phyloP scores from a whole-genome alignment of 2,888 invertebrate species.

The Cosmia pyralina region DNA sequence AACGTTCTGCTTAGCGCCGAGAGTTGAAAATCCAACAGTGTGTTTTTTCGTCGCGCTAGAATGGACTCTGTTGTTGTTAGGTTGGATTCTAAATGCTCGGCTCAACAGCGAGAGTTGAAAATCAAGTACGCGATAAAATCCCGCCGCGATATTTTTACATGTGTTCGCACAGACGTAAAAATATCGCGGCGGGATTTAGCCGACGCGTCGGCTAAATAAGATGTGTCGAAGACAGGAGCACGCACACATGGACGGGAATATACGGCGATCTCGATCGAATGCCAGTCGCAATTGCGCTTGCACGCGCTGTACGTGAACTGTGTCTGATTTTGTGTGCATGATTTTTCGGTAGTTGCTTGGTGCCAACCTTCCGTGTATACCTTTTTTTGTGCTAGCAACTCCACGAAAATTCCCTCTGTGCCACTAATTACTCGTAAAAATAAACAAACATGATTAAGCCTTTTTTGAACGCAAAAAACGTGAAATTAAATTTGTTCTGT shows the following conservation, averaged over 20 bases:
- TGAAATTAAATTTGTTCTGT: slow-evolving; percentile 65
- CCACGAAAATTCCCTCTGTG: slow-evolving; percentile 55
- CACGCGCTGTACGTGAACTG: background rate
- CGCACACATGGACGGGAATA: background rate
- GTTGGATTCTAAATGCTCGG: no score
- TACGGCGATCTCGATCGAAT: background rate
- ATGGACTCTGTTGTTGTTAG: no score
- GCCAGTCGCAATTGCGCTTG: background rate
- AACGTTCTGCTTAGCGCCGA: no score
- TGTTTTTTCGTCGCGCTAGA: no score
- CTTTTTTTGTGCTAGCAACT: slow-evolving; percentile 2
- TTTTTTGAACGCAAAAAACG: slow-evolving; percentile 62
- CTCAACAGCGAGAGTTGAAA: no score
- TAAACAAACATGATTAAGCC: slow-evolving; percentile 66
- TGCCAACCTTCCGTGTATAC: background rate
- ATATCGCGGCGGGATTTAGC: no score
- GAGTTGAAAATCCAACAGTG: no score
- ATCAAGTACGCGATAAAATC: no score
- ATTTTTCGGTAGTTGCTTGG: background rate
- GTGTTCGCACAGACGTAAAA: no score
- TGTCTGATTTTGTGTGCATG: background rate
- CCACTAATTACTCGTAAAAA: slow-evolving; percentile 70
- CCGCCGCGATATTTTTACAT: no score
- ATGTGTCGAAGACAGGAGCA: background rate
- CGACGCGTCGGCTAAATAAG: no score